phyloP scores from a whole-genome alignment of 2,113 vertebrate species.

The Panurus biarmicus region DNA sequence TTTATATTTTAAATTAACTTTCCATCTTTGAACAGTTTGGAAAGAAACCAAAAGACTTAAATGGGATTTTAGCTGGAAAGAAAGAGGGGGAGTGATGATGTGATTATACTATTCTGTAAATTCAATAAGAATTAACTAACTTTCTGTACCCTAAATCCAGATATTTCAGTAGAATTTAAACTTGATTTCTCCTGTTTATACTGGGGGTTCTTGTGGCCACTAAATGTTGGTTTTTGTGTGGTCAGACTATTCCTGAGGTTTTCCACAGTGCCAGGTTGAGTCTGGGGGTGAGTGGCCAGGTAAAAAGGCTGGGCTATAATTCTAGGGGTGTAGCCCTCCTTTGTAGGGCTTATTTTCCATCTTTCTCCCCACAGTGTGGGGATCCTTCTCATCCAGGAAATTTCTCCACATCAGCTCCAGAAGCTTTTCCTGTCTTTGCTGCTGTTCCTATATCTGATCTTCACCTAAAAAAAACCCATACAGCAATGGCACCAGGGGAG shows the following conservation, averaged over 20 bases:
- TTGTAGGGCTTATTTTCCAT: not conserved
- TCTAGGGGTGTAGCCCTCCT: fast-evolving
- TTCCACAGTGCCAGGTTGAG: not conserved
- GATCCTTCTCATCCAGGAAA: not conserved
- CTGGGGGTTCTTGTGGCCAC: not conserved
- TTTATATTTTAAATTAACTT: not conserved
- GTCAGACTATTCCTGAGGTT: not conserved
- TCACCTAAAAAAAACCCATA: not conserved
- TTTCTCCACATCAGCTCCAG: not conserved
- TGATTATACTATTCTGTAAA: not conserved
- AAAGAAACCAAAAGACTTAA: not conserved
- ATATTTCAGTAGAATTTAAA: not conserved
- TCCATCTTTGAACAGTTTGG: not conserved
- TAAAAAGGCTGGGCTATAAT: not conserved
- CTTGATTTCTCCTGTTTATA: not conserved
- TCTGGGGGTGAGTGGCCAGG: not conserved
- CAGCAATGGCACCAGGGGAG: not conserved
- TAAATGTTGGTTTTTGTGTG: not conserved
- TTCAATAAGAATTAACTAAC: not conserved
- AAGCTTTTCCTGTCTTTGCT: not conserved
- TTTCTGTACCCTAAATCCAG: not conserved
- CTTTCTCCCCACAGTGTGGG: not conserved
- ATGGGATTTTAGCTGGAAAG: not conserved
- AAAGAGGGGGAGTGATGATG: not conserved
- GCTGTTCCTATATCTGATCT: fast-evolving